Evolutionary conservation across 2,888 invertebrate species (phyloP), one percentile per base, ranked within the genome.

Genomic region (Argynnis bischoffii): DNA sequence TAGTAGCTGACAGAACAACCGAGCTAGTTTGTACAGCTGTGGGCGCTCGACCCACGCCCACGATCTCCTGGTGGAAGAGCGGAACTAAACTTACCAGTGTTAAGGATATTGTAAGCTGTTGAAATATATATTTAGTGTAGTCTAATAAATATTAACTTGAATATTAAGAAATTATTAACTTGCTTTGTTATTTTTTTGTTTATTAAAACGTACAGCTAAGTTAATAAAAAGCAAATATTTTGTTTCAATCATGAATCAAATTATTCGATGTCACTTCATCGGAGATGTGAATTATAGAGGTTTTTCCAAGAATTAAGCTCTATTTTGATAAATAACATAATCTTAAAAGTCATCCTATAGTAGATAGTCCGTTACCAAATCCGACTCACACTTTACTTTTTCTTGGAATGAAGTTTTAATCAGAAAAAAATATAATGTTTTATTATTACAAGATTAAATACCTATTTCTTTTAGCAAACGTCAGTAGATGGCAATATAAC

Each of bases 31-130:
- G 97, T 85, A 95, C 95, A 74, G 94, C 96, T 13, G 94, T 95
- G 16, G 97, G 97, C 0, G 97, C 96, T 8, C 92, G 96, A 64
- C 97, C 97, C 0, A 95, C 96, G 51, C 96, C 97, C 0, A 94
- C 94, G 64, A 96, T 97, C 71, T 94, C 96, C 4, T 97, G 97
- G 97, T 96, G 96, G 93, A 95, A 95, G 78, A 95, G 93, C 21
- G 95, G 95, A 0, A 93, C 94, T 60, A 89, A 94, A 55, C 80
- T 96, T 66, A 94, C 94, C 77, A 94, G 94, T 54, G 94, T 95
- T 13, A 91, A 94, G 64, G 94, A 95, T 76, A 94, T 94, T 72
- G 95, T 95, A 76, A 94, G 94, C 78, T 66, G 35, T 41, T 41
- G 11, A 41, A 41, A 41, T 41, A 41, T 50, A n/a, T 50, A 0